Base-by-base conservation (phyloP, 2,888 invertebrate species). In the Caenorhabditis virilis region DNA sequence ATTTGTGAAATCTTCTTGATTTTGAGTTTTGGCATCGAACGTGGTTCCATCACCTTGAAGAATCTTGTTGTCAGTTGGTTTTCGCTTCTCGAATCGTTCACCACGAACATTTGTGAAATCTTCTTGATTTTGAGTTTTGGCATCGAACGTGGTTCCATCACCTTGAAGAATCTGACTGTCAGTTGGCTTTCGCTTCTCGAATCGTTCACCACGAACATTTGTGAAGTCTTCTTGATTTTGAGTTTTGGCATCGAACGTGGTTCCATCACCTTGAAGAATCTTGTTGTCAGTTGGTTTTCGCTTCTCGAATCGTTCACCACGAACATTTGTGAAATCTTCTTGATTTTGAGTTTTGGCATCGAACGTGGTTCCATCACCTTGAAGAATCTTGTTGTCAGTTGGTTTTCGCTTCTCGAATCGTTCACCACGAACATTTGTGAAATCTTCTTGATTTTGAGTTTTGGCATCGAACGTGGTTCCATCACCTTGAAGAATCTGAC, bases 221-320 rank as follows among this genome's bases (percentile, higher is more conserved):
- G 18, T 18, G 43, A n/a, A 43, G n/a, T 43, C 43, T 43, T 43
- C 43, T 23, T 43, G 43, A 23, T 22, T 43, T 22, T 43, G 43
- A 9, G 43, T 43, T 18, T 18, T 22, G 6, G 43, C 38, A 18
- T 38, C 25, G n/a, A 43, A 23, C 22, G 43, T 22, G 4, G 43
- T 43, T 5, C 43, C 43, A 25, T 43, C 43, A 43, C 11, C 6
- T 23, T 9, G 22, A 5, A 43, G 13, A 13, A 43, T 25, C n/a
- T 43, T 11, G 25, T 43, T 22, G 25, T 43, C 43, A 5, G 13
- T n/a, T 18, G 43, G 43, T 5, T 11, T 22, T 15, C 23, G 5
- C 5, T 5, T 25, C 5, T 43, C 43, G 22, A 23, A 43, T 15
- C 43, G 5, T 15, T 43, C 43, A 7, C 43, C 43, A 18, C 43